phyloP scores from a whole-genome alignment of 2,888 invertebrate species.

The Uloborus plumipes region DNA sequence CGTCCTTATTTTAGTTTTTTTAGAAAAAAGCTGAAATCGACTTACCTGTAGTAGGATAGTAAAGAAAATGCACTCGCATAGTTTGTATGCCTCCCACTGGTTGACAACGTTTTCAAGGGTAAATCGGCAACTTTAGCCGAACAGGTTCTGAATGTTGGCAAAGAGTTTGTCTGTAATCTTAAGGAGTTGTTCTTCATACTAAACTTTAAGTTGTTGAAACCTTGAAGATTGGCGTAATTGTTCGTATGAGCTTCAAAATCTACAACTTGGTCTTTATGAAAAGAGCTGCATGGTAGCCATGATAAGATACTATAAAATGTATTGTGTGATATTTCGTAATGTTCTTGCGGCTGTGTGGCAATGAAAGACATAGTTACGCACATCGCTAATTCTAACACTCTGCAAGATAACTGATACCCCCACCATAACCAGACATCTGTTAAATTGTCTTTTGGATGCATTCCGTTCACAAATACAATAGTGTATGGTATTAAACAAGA shows the following conservation, averaged over 20 bases:
- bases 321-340: constrained; percentile 65
- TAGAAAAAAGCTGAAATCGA: neutral
- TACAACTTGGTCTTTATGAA: constrained; percentile 39
- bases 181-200: constrained; percentile 24
- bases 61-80: constrained; percentile 57
- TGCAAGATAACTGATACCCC: constrained; percentile 89
- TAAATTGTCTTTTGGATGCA: constrained; percentile 68
- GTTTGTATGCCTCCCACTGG: constrained; percentile 46
- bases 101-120: constrained; percentile 46
- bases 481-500: constrained; percentile 89
- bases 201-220: constrained; percentile 42
- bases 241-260: constrained; percentile 62
- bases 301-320: constrained; percentile 37
- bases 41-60: constrained; percentile 60
- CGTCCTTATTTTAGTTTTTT: no score
- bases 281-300: constrained; percentile 61
- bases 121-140: constrained; percentile 37
- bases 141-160: constrained; percentile 56
- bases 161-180: constrained; percentile 57
- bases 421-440: constrained; percentile 86
- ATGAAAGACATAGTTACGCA: constrained; percentile 87
- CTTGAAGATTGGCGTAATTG: constrained; percentile 61
- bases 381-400: constrained; percentile 88
- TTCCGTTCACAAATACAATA: constrained; percentile 77
- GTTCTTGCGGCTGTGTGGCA: constrained; percentile 77